Evolutionary conservation across 1,140 invertebrate species (phyloP), one percentile per base, ranked within the genome.

Genomic region (Trichomalopsis sarcophagae): DNA sequence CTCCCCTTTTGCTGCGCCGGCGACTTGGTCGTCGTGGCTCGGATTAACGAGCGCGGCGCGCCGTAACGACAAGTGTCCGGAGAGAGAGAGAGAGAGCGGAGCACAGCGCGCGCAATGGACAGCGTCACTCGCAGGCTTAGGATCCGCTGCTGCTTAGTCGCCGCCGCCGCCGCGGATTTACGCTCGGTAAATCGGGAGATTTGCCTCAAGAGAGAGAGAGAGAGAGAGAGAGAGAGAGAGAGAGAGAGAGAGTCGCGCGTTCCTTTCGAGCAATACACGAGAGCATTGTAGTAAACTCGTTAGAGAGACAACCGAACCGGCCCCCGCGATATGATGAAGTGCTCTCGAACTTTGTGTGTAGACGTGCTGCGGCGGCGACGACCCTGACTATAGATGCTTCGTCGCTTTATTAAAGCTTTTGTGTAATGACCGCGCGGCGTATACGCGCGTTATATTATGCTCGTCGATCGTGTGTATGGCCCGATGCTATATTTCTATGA

Each of bases 291-390:
- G 13, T 21, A 62, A 62, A 62, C 55, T 62, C 55, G 55, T 62
- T 62, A 62, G 55, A n/a, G 55, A 50, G 47, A 50, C 40, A 44
- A 50, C 9, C 9, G 47, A 50, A 50, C 5, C 21, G 55, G 21
- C 55, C 55, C 55, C 55, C 55, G 55, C 55, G 55, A 62, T 62
- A 62, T 62, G 55, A 62, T 62, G 55, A 62, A 62, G 55, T 62
- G 21, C 55, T 62, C 55, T 62, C 21, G 55, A 62, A 62, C 17
- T 62, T 62, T 62, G 55, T 62, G 17, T 62, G 55, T 62, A n/a
- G 55, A 62, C 55, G 55, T 62, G 40, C 40, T 27, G 27, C 27
- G 27, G 40, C 40, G 6, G 40, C 40, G 40, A 44, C 40, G 40
- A 44, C 40, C 40, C 40, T 44, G 40, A 44, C 40, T 44, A 44